phyloP scores from a whole-genome alignment of 2,797 vertebrate species.

The Pygocentrus nattereri region DNA sequence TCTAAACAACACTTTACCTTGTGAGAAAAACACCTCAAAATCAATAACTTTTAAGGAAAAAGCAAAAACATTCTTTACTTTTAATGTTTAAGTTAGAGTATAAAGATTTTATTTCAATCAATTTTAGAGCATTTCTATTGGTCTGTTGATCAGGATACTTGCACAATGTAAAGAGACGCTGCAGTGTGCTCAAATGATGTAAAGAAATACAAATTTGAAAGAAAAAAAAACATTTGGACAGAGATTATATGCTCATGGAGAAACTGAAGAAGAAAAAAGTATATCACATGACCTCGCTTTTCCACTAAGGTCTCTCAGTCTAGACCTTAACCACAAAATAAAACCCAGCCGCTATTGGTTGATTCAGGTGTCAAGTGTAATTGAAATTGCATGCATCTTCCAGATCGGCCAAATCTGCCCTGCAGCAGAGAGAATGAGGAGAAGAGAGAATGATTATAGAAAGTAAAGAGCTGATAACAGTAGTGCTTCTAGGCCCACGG shows the following conservation, averaged over 20 bases:
- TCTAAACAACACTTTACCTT: neutral
- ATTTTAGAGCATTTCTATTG: too few species aligned
- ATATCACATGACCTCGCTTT: neutral
- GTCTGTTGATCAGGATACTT: too few species aligned
- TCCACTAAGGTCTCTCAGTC: neutral
- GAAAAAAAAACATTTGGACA: too few species aligned
- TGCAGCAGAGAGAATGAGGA: neutral
- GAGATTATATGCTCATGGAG: neutral
- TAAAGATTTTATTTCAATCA: too few species aligned
- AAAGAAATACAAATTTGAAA: too few species aligned
- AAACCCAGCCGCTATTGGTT: constrained; percentile 5
- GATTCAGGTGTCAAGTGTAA: constrained; percentile 39
- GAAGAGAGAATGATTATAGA: constrained; percentile 33
- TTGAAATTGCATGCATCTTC: constrained; percentile 29
- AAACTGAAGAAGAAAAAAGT: neutral
- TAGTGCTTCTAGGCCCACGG: neutral
- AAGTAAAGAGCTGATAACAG: constrained; percentile 37
- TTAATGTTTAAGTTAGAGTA: too few species aligned
- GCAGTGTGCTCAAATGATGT: too few species aligned
- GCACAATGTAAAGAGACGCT: too few species aligned
- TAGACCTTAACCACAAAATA: constrained; percentile 11
- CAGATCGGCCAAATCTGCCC: constrained; percentile 8
- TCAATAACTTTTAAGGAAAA: too few species aligned
- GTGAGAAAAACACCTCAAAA: too few species aligned
- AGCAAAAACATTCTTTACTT: too few species aligned